These are phyloP conservation scores for Andricus quercusramuli DNA, from an alignment of 2,888 invertebrate species.

Conservation along the genomic window DNA sequence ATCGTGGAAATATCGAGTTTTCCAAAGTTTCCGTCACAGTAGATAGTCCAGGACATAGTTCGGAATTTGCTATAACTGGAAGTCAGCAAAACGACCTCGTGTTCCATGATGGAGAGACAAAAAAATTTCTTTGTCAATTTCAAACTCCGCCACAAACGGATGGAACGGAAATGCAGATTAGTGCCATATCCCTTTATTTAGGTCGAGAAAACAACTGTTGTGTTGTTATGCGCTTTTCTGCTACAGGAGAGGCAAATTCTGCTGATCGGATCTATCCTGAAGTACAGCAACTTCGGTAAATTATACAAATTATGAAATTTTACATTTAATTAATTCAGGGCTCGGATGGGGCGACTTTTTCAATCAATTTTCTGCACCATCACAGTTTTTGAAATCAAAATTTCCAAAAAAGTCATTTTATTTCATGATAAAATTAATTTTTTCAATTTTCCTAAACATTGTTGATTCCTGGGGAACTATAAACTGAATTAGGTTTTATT, in stretches of 20 bases:
- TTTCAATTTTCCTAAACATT: no score
- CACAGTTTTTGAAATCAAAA: no score
- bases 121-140: constrained; percentile 85
- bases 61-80: constrained; percentile 77
- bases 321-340: no score
- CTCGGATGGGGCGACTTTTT: no score
- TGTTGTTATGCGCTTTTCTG: constrained; percentile 82
- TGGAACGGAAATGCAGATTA: constrained; percentile 85
- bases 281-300: constrained; percentile 82
- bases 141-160: constrained; percentile 83
- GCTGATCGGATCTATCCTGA: constrained; percentile 80
- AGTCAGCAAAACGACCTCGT: constrained; percentile 62
- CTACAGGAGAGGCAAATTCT: constrained; percentile 77
- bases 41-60: constrained; percentile 80
- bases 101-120: constrained; percentile 83
- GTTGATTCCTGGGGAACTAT: no score
- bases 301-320: background rate
- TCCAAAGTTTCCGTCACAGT: constrained; percentile 81
- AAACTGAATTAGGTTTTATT: no score
- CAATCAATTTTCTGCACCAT: no score
- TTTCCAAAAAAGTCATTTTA: no score
- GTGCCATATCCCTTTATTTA: constrained; percentile 81
- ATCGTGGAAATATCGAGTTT: constrained; percentile 78
- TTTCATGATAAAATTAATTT: no score
- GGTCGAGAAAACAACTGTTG: constrained; percentile 80